Evolutionary conservation across 2,888 invertebrate species (phyloP), one percentile per base, ranked within the genome.

Genomic region (Chaitophorus viminalis): DNA sequence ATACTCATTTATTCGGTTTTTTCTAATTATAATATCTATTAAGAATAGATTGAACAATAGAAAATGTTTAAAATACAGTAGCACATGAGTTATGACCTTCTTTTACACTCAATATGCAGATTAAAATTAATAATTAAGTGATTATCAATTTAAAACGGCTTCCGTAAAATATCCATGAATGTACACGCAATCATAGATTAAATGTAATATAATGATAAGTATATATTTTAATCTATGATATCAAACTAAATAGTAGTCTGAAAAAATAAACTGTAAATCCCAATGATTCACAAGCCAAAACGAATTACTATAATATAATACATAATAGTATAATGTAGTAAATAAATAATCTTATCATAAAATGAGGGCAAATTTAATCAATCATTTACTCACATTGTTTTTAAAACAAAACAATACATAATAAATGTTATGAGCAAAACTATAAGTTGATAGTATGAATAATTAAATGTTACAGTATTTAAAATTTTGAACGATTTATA

Each of bases 351-450:
- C 36, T 84, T 46, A 84, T 76, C 65, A 31, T 68, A 76, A 83
- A 83, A 65, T 84, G 84, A 46, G 76, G 76, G 65, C 46, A 76
- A 76, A 84, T 65, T 65, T 75, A 39, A 74, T 25, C n/a, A 75
- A 74, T 83, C 54, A 46, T 76, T 46, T 79, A 74, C 70, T 70
- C 29, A 60, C 25, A 79, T 74, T 79, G 87, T 87, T 87, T 87
- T 79, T 87, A 87, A 87, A 87, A 87, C 87, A 87, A 87, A 87
- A 87, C 87, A 87, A 87, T 74, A 79, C 36, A 33, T 36, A 29
- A 72, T 70, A 65, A 36, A 76, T 31, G 46, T 84, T 21, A 76
- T 84, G 84, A 84, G 84, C 84, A 84, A 84, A 76, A 65, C 39
- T 84, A 84, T 76, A 25, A 84, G 65, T 65, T 84, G 65, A 65